A percentile compares a stretch with the other conserved stretches of the same genome.
phyloP scores from a whole-genome alignment of 2,797 vertebrate genomes.

The Rhinichthys osculus region DNA sequence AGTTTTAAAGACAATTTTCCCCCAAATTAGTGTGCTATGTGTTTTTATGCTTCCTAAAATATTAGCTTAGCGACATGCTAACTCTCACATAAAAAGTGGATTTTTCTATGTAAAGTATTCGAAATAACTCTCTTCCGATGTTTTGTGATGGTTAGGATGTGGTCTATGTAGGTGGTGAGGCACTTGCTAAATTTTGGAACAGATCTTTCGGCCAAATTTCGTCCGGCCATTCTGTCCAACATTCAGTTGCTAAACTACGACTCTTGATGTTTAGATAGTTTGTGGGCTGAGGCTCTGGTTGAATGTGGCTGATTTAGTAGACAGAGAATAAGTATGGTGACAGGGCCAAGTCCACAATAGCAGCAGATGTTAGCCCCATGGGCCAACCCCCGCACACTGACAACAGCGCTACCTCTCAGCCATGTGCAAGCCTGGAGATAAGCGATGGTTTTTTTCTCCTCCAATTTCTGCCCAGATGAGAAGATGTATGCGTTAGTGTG shows the following conservation, averaged over 20 bases:
- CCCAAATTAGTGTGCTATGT: not conserved
- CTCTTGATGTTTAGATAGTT: slow-evolving; percentile 27
- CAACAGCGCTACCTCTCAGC: slow-evolving; percentile 42
- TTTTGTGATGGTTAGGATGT: not conserved
- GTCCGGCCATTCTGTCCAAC: not conserved
- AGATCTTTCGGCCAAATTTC: not conserved
- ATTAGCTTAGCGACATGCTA: slow-evolving; percentile 9
- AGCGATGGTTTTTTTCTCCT: slow-evolving; percentile 49
- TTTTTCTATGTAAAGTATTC: not conserved
- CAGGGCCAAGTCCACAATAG: slow-evolving; percentile 48
- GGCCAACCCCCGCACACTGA: slow-evolving; percentile 62
- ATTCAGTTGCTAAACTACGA: slow-evolving; percentile 11
- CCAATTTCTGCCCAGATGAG: slow-evolving; percentile 34
- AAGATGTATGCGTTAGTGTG: slow-evolving; percentile 28
- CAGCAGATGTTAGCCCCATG: slow-evolving; percentile 51
- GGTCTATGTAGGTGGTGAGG: not conserved
- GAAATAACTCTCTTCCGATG: not conserved
- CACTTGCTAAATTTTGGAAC: slow-evolving; percentile 24
- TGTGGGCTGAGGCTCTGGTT: slow-evolving; percentile 26
- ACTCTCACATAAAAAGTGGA: not conserved
- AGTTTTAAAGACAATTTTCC: not conserved
- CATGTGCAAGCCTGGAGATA: slow-evolving; percentile 60
- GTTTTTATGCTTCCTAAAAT: not conserved
- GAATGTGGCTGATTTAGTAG: slow-evolving; percentile 45
- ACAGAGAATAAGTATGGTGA: slow-evolving; percentile 43